These are phyloP conservation scores for Mesorhabditis spiculigera DNA, from an alignment of 2,888 invertebrate species.

Conservation along the genomic window DNA sequence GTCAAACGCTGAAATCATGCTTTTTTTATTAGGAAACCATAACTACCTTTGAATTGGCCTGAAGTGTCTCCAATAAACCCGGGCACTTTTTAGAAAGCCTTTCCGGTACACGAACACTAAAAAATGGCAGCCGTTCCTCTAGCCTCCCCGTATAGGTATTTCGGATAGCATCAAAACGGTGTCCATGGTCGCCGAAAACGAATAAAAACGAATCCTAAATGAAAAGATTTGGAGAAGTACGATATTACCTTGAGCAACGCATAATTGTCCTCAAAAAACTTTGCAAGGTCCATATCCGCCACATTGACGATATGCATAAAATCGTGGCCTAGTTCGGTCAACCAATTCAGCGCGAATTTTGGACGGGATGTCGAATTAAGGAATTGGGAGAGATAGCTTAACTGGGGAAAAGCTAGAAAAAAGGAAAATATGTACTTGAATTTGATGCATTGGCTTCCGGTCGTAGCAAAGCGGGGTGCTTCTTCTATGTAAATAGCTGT, in stretches of 20 bases:
- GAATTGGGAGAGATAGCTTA: conserved; percentile 58
- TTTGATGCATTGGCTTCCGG: conserved; percentile 45
- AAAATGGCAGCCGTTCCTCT: conserved; percentile 56
- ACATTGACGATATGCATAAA: conserved; percentile 59
- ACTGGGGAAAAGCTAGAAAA: conserved; percentile 19
- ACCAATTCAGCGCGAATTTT: conserved; percentile 45
- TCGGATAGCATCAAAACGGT: conserved; percentile 60
- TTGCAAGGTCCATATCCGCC: conserved; percentile 59
- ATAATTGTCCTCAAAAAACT: conserved; percentile 51
- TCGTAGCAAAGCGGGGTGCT: conserved; percentile 51
- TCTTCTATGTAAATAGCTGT: conserved; percentile 47
- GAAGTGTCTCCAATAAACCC: conserved; percentile 6
- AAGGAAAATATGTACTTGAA: conserved; percentile 9
- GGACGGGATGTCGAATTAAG: conserved; percentile 26
- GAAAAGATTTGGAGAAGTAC: not conserved
- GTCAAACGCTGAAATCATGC: conserved; percentile 28
- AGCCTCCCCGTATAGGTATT: conserved; percentile 52
- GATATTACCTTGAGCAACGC: conserved; percentile 21
- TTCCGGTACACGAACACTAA: conserved; percentile 45
- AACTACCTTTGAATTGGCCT: conserved; percentile 11
- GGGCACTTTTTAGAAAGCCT: conserved; percentile 13
- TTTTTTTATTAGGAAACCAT: not conserved
- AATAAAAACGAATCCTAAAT: conserved; percentile 40
- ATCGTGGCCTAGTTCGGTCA: conserved; percentile 61
- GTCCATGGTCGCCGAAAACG: conserved; percentile 61